Evolutionary conservation across 1,140 invertebrate genomes (phyloP).

Genomic region (Cherax quadricarinatus): DNA sequence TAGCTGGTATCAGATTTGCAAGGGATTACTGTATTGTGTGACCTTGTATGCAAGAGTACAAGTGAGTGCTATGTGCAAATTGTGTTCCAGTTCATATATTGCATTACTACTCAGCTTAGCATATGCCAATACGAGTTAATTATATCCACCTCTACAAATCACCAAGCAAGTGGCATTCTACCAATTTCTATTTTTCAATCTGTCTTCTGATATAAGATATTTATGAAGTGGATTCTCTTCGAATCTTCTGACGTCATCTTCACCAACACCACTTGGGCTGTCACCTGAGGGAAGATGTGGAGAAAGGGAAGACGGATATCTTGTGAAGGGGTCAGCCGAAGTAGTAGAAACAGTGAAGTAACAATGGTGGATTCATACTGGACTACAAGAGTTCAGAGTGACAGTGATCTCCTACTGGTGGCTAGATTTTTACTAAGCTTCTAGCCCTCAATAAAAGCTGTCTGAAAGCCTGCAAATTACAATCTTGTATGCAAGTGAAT

Average conservation of each 20-base stretch:
- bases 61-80: neutral
- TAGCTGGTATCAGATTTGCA: neutral
- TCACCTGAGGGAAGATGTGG: conserved; percentile 30
- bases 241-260: conserved; percentile 9
- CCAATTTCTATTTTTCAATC: conserved; percentile 36
- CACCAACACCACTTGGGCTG: conserved; percentile 24
- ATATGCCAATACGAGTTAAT: conserved; percentile 7
- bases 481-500: no score
- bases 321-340: neutral
- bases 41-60: neutral
- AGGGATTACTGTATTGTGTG: neutral
- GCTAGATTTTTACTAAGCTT: no score
- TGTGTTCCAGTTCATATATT: neutral
- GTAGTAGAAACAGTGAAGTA: neutral
- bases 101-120: neutral
- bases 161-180: conserved; percentile 15
- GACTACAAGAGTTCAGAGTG: neutral
- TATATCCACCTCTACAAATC: conserved; percentile 31
- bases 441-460: no score
- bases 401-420: neutral
- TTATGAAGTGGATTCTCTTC: conserved; percentile 24
- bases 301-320: conserved; percentile 23
- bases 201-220: conserved; percentile 14
- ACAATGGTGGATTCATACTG: neutral
- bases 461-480: no score